Conservation (phyloP, 2,113 vertebrate species). For the Podarcis muralis region DNA sequence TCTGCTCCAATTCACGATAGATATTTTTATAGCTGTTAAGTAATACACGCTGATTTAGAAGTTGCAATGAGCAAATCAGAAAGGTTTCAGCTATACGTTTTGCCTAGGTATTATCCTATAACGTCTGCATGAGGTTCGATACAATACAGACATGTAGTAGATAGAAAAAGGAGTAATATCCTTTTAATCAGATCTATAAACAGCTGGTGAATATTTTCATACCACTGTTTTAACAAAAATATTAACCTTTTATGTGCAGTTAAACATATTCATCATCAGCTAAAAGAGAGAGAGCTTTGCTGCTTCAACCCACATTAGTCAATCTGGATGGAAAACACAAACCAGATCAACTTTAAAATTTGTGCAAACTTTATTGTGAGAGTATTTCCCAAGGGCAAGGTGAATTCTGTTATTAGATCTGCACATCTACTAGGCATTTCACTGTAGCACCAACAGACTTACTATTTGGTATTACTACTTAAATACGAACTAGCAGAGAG, state of each 20-base stretch:
- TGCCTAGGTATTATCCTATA: not conserved
- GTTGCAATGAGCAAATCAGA: not conserved
- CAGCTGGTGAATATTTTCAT: not conserved
- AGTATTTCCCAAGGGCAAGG: not conserved
- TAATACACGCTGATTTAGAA: not conserved
- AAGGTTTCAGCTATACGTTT: not conserved
- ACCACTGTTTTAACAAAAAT: not conserved
- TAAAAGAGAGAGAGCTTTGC: not conserved
- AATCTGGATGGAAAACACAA: not conserved
- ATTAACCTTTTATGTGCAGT: not conserved
- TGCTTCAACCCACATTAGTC: not conserved
- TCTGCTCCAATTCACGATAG: constrained; percentile 91
- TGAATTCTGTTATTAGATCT: not conserved
- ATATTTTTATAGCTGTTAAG: constrained; percentile 86
- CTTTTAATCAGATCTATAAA: not conserved
- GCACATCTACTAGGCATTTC: not conserved
- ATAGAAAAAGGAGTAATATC: not conserved
- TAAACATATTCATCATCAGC: not conserved
- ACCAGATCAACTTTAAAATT: not conserved
- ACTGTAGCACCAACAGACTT: no score
- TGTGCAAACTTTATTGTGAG: not conserved
- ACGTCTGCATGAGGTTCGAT: not conserved
- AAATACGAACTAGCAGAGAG: not conserved
- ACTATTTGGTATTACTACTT: not conserved
- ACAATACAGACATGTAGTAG: not conserved